Conservation (phyloP, 1,140 invertebrate genomes). For the Neocloeon triangulifer region DNA sequence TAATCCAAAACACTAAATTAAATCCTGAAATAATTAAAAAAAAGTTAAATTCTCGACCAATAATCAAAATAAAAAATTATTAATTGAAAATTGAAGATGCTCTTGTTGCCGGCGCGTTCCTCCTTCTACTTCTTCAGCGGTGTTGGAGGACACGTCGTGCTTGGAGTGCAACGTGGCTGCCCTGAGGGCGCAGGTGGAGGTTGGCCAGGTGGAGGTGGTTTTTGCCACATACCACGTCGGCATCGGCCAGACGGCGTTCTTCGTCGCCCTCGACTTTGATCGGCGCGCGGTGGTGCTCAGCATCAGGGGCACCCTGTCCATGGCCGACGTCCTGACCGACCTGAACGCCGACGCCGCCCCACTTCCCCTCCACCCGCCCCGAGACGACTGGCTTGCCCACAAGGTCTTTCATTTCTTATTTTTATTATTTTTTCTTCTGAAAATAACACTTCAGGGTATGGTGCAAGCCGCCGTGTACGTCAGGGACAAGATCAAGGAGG, state of each 20-base stretch:
- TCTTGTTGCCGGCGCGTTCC: slow-evolving; percentile 27
- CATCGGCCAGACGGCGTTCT: slow-evolving; percentile 67
- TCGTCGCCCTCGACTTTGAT: slow-evolving; percentile 60
- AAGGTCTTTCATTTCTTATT: too few relatives aligned
- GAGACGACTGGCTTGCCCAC: slow-evolving; percentile 74
- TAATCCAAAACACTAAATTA: neutral
- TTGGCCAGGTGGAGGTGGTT: slow-evolving; percentile 49
- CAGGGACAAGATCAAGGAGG: slow-evolving; percentile 49
- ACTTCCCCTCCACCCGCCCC: slow-evolving; percentile 48
- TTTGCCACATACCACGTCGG: slow-evolving; percentile 84
- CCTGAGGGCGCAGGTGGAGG: slow-evolving; percentile 35
- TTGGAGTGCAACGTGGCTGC: slow-evolving; percentile 73
- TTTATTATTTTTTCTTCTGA: too few relatives aligned
- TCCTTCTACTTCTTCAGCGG: too few relatives aligned
- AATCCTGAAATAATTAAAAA: too few relatives aligned
- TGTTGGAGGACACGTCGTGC: slow-evolving; percentile 79
- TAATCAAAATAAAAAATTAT: neutral
- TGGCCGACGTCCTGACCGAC: slow-evolving; percentile 77
- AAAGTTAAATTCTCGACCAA: too few relatives aligned
- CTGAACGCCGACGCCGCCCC: slow-evolving; percentile 72
- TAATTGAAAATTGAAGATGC: too few relatives aligned
- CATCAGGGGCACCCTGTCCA: slow-evolving; percentile 60
- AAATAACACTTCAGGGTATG: slow-evolving; percentile 63
- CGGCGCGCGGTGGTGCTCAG: slow-evolving; percentile 54
- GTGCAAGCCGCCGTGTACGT: slow-evolving; percentile 76